Base-by-base conservation (phyloP, 2,888 invertebrate species). In the Rosalia funebris region DNA sequence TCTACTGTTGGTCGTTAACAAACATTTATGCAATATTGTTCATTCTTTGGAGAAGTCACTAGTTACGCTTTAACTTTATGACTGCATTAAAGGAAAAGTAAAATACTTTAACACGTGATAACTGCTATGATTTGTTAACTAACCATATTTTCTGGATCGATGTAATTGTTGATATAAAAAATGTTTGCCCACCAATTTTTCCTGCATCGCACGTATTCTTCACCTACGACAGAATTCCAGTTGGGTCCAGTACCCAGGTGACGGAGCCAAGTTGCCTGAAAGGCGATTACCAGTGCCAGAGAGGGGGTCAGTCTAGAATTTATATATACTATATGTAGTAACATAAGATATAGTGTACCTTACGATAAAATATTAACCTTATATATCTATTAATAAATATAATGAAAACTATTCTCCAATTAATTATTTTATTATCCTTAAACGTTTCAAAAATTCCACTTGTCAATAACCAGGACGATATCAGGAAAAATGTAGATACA, bases 401-500 rank as follows among this genome's bases (percentile, higher is more conserved):
- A 58, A 62, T 39, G 2, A 70, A 4, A n/a, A 75, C 32, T 20
- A 57, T 45, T 20, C 62, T 57, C 11, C 67, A 31, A 7, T 46
- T 62, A 7, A 73, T 50, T 15, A 55, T 32, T 39, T 66, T 62
- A 20, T 59, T 58, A 15, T 60, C 55, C 56, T 72, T 64, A 16
- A 67, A 66, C 1, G 47, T 32, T 0, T 31, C 25, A 12, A 69
- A 58, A 17, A 72, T 50, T 5, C 68, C 57, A 54, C 77, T 77
- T 1, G 76, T 71, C 31, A 82, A 55, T 14, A 81, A 63, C 9
- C 74, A 70, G 0, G 79, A 78, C 9, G 81, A 76, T 10, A 81
- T 66, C 1, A 80, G 59, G 41, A 81, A 77, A 64, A 81, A 81
- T 1, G 76, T 79, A 17, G 80, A 79, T 1, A 79, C 78, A 10